Percentiles rank a stretch among this genome's conserved stretches.
phyloP scores from a whole-genome alignment of 2,797 vertebrate species.

The Sebastes kiyomatsui region DNA sequence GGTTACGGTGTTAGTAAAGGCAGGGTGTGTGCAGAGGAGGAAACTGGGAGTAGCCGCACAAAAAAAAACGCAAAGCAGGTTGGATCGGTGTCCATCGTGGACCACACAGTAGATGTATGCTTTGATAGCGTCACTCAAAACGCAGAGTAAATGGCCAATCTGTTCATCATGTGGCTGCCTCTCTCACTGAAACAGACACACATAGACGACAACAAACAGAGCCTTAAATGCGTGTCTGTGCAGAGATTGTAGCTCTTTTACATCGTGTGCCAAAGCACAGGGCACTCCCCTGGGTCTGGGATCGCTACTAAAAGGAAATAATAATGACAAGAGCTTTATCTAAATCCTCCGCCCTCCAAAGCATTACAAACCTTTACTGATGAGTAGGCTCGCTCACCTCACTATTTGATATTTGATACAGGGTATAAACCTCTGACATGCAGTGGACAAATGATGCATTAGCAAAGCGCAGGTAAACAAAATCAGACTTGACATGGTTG shows the following conservation, averaged over 20 bases:
- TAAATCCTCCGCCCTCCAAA: slow-evolving; percentile 42
- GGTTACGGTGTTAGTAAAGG: slow-evolving; percentile 55
- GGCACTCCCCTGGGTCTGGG: slow-evolving; percentile 30
- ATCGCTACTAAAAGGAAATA: slow-evolving; percentile 39
- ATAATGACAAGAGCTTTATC: slow-evolving; percentile 43
- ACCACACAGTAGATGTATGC: background rate
- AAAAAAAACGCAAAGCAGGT: slow-evolving; percentile 23
- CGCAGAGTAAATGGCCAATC: slow-evolving; percentile 18
- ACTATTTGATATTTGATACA: slow-evolving; percentile 30
- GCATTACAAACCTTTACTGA: slow-evolving; percentile 34
- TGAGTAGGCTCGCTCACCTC: slow-evolving; percentile 18
- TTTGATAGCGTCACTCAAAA: background rate
- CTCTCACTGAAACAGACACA: background rate
- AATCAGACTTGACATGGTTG: background rate
- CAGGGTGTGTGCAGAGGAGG: slow-evolving; percentile 31
- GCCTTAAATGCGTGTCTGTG: slow-evolving; percentile 17
- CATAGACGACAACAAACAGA: slow-evolving; percentile 27
- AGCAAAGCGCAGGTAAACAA: slow-evolving; percentile 1
- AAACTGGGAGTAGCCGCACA: slow-evolving; percentile 25
- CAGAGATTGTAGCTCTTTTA: slow-evolving; percentile 32
- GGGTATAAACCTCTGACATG: slow-evolving; percentile 10
- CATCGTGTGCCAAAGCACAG: slow-evolving; percentile 22
- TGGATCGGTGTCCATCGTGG: slow-evolving; percentile 14
- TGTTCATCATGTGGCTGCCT: background rate
- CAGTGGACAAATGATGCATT: slow-evolving; percentile 10